Conservation (phyloP, 2,797 vertebrate species). For the Epinephelus awoara region DNA sequence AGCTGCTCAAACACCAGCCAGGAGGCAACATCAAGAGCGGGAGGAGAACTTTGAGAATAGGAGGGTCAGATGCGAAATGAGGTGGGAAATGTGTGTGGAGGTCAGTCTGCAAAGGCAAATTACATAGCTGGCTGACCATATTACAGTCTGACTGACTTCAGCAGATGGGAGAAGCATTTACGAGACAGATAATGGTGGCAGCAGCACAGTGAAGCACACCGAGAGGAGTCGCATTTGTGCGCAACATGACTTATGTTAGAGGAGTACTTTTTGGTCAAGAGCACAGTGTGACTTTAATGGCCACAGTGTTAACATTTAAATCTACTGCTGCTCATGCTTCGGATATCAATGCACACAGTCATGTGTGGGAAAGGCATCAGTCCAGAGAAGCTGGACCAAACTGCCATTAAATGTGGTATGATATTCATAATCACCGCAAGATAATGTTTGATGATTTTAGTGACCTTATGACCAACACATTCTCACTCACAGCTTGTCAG, state of each 20-base stretch:
- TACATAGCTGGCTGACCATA: constrained; percentile 33
- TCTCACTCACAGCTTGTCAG: no score
- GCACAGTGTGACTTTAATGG: constrained; percentile 12
- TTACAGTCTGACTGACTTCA: constrained; percentile 21
- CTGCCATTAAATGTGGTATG: background rate
- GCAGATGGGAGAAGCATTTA: constrained; percentile 46
- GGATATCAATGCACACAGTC: background rate
- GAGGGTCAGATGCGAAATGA: background rate
- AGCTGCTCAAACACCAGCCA: background rate
- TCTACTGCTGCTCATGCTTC: background rate
- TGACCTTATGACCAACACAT: background rate
- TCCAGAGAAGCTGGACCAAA: no score
- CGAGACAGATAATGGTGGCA: constrained; percentile 29
- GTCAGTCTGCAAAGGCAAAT: constrained; percentile 31
- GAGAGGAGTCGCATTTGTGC: background rate
- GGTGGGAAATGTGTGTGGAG: background rate
- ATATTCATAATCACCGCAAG: background rate
- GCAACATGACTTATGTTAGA: background rate
- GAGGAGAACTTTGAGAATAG: constrained; percentile 1
- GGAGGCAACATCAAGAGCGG: constrained; percentile 17
- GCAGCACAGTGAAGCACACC: constrained; percentile 25
- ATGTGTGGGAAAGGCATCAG: no score
- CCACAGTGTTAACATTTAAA: background rate
- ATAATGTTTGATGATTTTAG: background rate
- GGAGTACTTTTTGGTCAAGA: constrained; percentile 8